Evolutionary conservation across 2,113 vertebrate genomes (phyloP).

Genomic region (Calyptomena viridis): DNA sequence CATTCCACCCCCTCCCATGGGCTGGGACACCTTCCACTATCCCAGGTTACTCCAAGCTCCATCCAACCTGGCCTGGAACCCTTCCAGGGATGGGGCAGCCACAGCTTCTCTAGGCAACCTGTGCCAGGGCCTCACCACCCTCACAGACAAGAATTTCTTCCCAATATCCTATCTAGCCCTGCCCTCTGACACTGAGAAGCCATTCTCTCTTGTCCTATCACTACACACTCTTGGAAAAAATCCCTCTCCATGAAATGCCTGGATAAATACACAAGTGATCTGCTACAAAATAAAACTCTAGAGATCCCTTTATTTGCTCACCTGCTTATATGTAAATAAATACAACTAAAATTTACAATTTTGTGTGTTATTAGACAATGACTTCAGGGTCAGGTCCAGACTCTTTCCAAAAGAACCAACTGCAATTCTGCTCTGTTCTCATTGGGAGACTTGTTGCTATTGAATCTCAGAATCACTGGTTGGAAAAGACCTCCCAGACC

Average conservation of each 20-base stretch:
- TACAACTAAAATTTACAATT: not conserved
- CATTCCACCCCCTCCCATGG: not conserved
- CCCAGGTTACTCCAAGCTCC: not conserved
- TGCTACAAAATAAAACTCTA: not conserved
- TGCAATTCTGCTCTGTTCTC: not conserved
- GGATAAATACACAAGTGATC: not conserved
- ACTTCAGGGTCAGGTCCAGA: not conserved
- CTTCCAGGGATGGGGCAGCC: not conserved
- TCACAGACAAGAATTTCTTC: not conserved
- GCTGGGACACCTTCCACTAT: not conserved
- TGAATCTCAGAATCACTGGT: not conserved
- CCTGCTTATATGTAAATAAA: not conserved
- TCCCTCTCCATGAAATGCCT: not conserved
- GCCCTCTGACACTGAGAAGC: not conserved
- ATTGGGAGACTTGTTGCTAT: not conserved
- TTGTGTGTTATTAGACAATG: not conserved
- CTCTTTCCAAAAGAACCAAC: not conserved
- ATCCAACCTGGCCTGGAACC: not conserved
- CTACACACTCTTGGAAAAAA: not conserved
- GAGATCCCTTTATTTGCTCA: not conserved
- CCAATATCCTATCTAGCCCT: not conserved
- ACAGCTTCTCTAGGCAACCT: not conserved
- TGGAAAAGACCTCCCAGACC: not conserved
- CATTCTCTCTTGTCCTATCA: not conserved
- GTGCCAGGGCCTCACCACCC: no score